Conservation (phyloP, 2,113 vertebrate genomes). For the Morone saxatilis region DNA sequence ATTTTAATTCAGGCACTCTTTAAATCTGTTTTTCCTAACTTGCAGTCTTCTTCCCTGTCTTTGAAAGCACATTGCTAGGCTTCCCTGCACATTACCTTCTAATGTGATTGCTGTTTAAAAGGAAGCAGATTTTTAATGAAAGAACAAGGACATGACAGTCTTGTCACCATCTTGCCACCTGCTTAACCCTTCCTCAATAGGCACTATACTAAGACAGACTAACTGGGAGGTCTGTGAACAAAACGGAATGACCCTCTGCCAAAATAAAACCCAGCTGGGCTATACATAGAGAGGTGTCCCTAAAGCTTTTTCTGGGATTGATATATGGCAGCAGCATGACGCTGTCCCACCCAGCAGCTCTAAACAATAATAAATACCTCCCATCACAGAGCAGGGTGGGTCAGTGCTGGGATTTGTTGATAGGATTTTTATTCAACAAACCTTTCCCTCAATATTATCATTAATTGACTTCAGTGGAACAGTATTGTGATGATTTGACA, state of each 20-base stretch:
- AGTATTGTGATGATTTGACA: too few relatives aligned
- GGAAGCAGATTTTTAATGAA: slow-evolving; percentile 6
- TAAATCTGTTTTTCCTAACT: too few relatives aligned
- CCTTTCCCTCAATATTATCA: background rate
- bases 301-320: slow-evolving; percentile 43
- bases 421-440: background rate
- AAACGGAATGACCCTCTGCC: slow-evolving; percentile 48
- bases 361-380: slow-evolving; percentile 63
- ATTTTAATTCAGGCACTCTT: too few relatives aligned
- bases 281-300: slow-evolving; percentile 63
- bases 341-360: slow-evolving; percentile 48
- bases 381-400: background rate
- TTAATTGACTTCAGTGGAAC: too few relatives aligned
- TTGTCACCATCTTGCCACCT: slow-evolving; percentile 46
- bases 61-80: background rate
- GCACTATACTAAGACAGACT: slow-evolving; percentile 30
- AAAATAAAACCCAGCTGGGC: slow-evolving; percentile 64
- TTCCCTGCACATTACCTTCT: background rate
- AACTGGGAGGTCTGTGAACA: slow-evolving; percentile 46
- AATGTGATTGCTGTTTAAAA: slow-evolving; percentile 4
- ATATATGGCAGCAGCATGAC: slow-evolving; percentile 66
- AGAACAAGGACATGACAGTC: background rate
- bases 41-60: background rate
- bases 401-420: background rate
- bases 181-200: slow-evolving; percentile 19